phyloP scores from a whole-genome alignment of 2,888 invertebrate species.

The Anodontia alba region DNA sequence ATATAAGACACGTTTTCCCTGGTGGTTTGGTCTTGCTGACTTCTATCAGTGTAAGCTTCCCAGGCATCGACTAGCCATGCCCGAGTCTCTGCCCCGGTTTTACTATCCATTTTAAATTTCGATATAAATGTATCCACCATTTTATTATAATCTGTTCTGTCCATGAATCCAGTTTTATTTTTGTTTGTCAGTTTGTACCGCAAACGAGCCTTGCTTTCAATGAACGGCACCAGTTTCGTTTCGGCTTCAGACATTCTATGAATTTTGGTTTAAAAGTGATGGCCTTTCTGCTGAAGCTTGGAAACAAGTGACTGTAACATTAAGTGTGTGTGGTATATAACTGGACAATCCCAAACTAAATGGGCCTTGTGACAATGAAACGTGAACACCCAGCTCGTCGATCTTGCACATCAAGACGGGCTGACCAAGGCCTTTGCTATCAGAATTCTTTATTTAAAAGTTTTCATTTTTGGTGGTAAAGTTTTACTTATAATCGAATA shows the following conservation, averaged over 20 bases:
- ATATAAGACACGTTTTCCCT: constrained; percentile 30
- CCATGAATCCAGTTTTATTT: constrained; percentile 67
- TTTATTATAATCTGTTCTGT: constrained; percentile 60
- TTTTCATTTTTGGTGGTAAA: too few relatives aligned
- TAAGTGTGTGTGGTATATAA: too few relatives aligned
- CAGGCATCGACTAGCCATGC: constrained; percentile 72
- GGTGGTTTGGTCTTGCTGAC: constrained; percentile 29
- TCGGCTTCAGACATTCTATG: neutral
- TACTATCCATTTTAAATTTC: constrained; percentile 63
- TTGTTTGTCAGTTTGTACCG: constrained; percentile 74
- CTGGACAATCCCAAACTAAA: too few relatives aligned
- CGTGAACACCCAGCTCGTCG: too few relatives aligned
- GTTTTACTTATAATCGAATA: too few relatives aligned
- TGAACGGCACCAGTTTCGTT: constrained; percentile 35
- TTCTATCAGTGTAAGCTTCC: constrained; percentile 59
- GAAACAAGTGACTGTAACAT: too few relatives aligned
- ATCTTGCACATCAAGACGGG: too few relatives aligned
- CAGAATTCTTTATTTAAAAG: too few relatives aligned
- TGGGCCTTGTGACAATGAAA: too few relatives aligned
- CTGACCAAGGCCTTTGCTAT: too few relatives aligned
- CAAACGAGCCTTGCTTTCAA: constrained; percentile 63
- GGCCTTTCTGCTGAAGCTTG: too few relatives aligned
- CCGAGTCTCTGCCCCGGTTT: constrained; percentile 57
- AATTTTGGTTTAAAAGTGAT: too few relatives aligned
- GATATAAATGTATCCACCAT: constrained; percentile 66